Conservation (phyloP, 2,888 invertebrate species). For the Mimachlamys varia region DNA sequence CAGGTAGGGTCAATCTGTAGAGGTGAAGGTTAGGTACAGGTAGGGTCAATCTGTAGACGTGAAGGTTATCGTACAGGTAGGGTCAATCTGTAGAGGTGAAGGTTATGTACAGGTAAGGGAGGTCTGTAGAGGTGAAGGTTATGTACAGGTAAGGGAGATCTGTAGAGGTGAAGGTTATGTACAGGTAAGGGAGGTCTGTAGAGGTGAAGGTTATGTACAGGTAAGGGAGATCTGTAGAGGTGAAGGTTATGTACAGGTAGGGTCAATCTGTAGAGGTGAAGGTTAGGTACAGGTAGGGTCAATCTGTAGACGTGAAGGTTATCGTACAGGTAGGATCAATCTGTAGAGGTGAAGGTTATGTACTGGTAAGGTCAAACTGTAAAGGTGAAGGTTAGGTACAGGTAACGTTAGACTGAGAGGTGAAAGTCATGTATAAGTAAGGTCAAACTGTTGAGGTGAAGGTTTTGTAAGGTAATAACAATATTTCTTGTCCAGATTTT, state of each 20-base stretch:
- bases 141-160: neutral
- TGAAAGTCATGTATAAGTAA: neutral
- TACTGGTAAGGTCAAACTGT: neutral
- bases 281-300: neutral
- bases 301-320: neutral
- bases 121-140: neutral
- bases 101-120: neutral
- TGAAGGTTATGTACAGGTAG: neutral
- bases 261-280: neutral
- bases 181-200: conserved; percentile 78
- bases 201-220: neutral
- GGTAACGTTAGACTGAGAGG: neutral
- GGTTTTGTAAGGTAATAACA: neutral
- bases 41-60: neutral
- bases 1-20: neutral
- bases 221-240: neutral
- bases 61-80: neutral
- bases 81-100: neutral
- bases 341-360: neutral
- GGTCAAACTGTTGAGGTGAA: no score
- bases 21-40: neutral
- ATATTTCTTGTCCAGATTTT: neutral
- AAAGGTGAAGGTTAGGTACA: neutral
- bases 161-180: conserved; percentile 85
- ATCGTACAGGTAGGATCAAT: neutral